Percentiles rank a stretch among this genome's conserved stretches.
phyloP scores from a whole-genome alignment of 1,140 invertebrate genomes.

The Camponotus floridanus region DNA sequence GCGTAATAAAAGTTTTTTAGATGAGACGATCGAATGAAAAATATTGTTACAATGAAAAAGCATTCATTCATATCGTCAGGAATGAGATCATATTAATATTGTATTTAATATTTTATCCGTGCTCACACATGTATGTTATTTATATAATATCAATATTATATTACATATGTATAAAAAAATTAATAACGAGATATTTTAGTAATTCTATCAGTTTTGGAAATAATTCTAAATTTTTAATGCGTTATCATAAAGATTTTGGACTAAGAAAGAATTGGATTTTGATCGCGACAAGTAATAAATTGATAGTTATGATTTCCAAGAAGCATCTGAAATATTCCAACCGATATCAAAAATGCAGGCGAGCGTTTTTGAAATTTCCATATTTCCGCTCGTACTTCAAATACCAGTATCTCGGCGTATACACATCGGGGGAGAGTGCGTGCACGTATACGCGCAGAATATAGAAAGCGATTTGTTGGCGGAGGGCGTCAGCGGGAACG shows the following conservation, averaged over 20 bases:
- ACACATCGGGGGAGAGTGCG: constrained; percentile 48
- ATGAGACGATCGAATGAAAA: constrained; percentile 4
- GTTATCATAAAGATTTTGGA: background rate
- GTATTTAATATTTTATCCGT: constrained; percentile 11
- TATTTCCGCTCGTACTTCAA: constrained; percentile 33
- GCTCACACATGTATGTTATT: background rate
- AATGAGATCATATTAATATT: background rate
- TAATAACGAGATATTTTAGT: background rate
- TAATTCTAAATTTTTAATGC: background rate
- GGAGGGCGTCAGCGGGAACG: constrained; percentile 24
- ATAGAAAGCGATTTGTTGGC: constrained; percentile 67
- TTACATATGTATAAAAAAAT: background rate
- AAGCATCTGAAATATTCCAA: constrained; percentile 44
- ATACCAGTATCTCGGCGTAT: constrained; percentile 59
- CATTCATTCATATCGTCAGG: background rate
- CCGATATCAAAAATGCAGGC: constrained; percentile 60
- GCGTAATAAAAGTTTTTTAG: constrained; percentile 19
- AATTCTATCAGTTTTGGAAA: background rate
- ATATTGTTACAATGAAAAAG: background rate
- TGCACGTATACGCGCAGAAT: constrained; percentile 54
- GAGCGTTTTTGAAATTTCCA: constrained; percentile 61
- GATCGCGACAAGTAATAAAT: constrained; percentile 49
- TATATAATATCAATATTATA: background rate
- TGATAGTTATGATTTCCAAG: constrained; percentile 52
- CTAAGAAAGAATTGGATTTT: constrained; percentile 22